Evolutionary conservation across 2,113 vertebrate species (phyloP).

Genomic region (Setophaga coronata): DNA sequence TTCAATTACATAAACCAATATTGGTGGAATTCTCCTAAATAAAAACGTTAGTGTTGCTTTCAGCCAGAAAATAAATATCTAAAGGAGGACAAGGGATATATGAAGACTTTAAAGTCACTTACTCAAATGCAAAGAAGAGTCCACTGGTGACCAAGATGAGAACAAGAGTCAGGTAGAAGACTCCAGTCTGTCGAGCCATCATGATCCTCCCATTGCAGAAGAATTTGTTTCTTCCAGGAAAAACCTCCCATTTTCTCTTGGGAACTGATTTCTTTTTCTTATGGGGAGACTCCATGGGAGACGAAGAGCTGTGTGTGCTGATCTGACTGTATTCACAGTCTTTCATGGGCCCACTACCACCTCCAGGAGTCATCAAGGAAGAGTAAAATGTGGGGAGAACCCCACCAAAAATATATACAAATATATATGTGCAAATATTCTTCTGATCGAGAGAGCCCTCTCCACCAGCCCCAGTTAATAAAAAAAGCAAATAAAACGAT

Average conservation of each 20-base stretch:
- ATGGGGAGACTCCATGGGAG: slow-evolving; percentile 95
- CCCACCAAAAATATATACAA: slow-evolving; percentile 62
- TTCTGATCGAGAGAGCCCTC: slow-evolving; percentile 29
- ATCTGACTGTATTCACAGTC: slow-evolving; percentile 98
- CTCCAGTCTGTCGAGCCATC: slow-evolving; percentile 98
- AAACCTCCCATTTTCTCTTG: slow-evolving; percentile 94
- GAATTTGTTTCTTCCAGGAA: slow-evolving; percentile 96
- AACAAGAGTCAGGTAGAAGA: slow-evolving; percentile 96
- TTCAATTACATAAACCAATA: neutral
- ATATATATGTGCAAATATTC: slow-evolving; percentile 18
- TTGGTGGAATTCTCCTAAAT: neutral
- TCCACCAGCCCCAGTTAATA: slow-evolving; percentile 29
- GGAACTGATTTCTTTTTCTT: slow-evolving; percentile 84
- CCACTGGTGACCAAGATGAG: slow-evolving; percentile 97
- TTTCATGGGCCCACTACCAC: slow-evolving; percentile 92
- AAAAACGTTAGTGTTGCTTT: neutral
- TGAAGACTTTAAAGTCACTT: slow-evolving; percentile 72
- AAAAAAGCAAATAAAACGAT: neutral
- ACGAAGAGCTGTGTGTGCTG: slow-evolving; percentile 90
- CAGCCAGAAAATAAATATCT: neutral
- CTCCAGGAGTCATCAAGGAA: slow-evolving; percentile 89
- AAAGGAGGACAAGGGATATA: neutral
- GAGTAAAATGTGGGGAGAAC: slow-evolving; percentile 66
- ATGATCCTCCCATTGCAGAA: slow-evolving; percentile 97
- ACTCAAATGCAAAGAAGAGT: slow-evolving; percentile 99